Percentiles rank a stretch among this genome's conserved stretches.
Evolutionary conservation across 1,140 invertebrate species (phyloP).

Genomic region (Vanessa atalanta): DNA sequence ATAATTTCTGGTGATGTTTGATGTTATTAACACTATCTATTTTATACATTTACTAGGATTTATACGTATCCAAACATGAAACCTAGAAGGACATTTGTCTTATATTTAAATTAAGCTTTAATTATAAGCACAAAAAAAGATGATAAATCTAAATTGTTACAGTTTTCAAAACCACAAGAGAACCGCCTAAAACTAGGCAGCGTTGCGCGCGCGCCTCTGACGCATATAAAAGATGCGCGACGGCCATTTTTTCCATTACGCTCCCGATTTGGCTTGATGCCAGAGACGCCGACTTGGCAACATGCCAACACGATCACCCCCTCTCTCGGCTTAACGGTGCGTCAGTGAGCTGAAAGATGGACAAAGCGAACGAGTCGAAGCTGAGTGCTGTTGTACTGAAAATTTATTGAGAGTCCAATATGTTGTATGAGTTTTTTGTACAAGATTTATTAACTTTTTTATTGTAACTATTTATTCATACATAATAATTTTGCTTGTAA

Average conservation of each 20-base stretch:
- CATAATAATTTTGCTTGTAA: too few relatives aligned
- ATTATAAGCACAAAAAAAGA: too few relatives aligned
- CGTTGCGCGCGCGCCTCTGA: conserved; percentile 67
- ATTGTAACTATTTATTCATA: too few relatives aligned
- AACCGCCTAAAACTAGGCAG: conserved; percentile 29
- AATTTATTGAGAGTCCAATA: neutral
- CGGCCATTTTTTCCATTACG: conserved; percentile 71
- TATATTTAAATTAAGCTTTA: too few relatives aligned
- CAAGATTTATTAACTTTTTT: too few relatives aligned
- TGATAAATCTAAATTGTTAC: neutral
- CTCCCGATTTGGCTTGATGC: conserved; percentile 62
- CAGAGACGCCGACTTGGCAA: conserved; percentile 69
- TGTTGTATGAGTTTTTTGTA: too few relatives aligned
- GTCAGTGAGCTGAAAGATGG: conserved; percentile 35
- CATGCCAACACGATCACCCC: conserved; percentile 48
- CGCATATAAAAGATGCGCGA: conserved; percentile 77
- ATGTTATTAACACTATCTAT: too few relatives aligned
- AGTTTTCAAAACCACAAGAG: neutral
- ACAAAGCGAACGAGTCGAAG: conserved; percentile 13
- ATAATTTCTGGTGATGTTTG: too few relatives aligned
- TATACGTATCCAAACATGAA: too few relatives aligned
- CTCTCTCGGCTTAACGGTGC: conserved; percentile 34
- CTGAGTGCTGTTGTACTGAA: conserved; percentile 11
- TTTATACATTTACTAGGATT: too few relatives aligned
- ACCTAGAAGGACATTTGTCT: too few relatives aligned